Evolutionary conservation across 2,888 invertebrate genomes (phyloP).

Genomic region (Leptinotarsa rubiginosa): DNA sequence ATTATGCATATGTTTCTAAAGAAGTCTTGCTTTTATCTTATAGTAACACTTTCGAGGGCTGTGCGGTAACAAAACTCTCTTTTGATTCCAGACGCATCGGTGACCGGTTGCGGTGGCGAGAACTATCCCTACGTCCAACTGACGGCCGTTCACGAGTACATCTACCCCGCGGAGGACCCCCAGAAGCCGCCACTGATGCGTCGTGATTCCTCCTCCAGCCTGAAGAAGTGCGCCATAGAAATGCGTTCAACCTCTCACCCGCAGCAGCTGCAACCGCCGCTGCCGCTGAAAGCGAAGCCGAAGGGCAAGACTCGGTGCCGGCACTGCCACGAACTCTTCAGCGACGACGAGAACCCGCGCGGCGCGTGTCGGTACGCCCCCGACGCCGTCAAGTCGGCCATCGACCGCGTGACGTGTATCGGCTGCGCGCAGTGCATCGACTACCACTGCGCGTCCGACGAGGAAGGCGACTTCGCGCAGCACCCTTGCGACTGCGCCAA

Average conservation of each 20-base stretch:
- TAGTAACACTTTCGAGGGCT: too few relatives aligned
- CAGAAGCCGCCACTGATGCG: conserved; percentile 57
- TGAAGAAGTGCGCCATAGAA: conserved; percentile 73
- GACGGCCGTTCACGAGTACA: conserved; percentile 86
- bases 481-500: conserved; percentile 86
- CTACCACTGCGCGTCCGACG: conserved; percentile 93
- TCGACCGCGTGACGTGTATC: conserved; percentile 85
- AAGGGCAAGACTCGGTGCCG: conserved; percentile 68
- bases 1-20: too few relatives aligned
- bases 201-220: conserved; percentile 70
- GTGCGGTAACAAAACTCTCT: not conserved
- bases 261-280: conserved; percentile 66
- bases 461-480: conserved; percentile 87
- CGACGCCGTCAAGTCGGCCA: conserved; percentile 82
- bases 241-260: conserved; percentile 55
- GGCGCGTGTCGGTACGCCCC: conserved; percentile 91
- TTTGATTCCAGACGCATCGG: conserved; percentile 47
- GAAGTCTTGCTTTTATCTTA: too few relatives aligned
- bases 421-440: conserved; percentile 88
- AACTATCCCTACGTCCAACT: conserved; percentile 88
- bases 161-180: conserved; percentile 80
- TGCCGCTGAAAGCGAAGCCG: conserved; percentile 63
- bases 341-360: conserved; percentile 85
- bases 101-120: conserved; percentile 66
- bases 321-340: conserved; percentile 85